Evolutionary conservation across 2,797 vertebrate genomes (phyloP).

Genomic region (Onychomys leucogaster): DNA sequence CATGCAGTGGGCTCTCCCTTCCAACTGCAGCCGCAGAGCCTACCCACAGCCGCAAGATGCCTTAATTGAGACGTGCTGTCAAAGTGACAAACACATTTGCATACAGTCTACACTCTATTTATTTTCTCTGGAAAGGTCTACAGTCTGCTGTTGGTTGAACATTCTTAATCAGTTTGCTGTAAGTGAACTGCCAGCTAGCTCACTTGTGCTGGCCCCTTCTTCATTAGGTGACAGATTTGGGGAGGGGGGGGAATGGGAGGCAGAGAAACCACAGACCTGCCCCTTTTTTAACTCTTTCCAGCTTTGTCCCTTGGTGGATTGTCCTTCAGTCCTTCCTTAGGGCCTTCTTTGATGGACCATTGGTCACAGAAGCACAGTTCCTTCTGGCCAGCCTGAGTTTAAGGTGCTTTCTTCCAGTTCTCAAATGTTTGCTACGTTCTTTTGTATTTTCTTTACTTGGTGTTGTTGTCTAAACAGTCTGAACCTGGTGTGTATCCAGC

Average conservation of each 20-base stretch:
- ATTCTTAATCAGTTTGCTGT: conserved; percentile 95
- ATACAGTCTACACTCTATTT: conserved; percentile 93
- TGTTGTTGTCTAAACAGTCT: conserved; percentile 53
- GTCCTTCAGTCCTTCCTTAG: conserved; percentile 30
- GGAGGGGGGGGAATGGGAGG: conserved; percentile 81
- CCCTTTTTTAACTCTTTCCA: conserved; percentile 88
- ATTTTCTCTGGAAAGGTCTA: conserved; percentile 90
- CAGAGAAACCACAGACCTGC: conserved; percentile 75
- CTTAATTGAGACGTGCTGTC: conserved; percentile 99
- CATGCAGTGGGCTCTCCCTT: conserved; percentile 90
- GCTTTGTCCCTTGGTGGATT: conserved; percentile 60
- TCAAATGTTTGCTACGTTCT: conserved; percentile 18
- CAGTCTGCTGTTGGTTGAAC: conserved; percentile 91
- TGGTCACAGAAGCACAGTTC: conserved; percentile 38
- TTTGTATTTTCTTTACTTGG: conserved; percentile 8
- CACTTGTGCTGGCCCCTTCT: conserved; percentile 87
- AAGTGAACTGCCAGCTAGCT: conserved; percentile 91
- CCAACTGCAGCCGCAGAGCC: conserved; percentile 88
- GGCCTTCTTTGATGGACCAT: background rate
- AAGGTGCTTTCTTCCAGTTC: background rate
- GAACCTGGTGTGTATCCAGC: background rate
- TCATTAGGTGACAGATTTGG: conserved; percentile 91
- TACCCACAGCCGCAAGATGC: conserved; percentile 89
- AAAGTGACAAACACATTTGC: conserved; percentile 99
- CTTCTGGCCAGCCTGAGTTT: conserved; percentile 15